Evolutionary conservation across 2,797 vertebrate species (phyloP), one percentile per base, ranked within the genome.

Genomic region (Crocidura indochinensis): DNA sequence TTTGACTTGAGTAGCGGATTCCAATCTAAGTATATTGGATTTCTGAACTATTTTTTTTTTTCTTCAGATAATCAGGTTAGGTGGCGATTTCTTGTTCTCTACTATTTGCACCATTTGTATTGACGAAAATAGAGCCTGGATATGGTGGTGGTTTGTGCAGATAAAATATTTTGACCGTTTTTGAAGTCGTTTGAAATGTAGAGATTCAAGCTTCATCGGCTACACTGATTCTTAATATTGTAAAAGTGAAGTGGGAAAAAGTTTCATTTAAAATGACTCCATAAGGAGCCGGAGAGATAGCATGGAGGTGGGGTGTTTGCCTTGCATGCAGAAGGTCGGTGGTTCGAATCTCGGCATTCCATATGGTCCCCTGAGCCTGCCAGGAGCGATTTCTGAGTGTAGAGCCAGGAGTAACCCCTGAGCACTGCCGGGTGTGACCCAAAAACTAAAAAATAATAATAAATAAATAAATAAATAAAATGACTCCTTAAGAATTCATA

Each of bases 131-230:
- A 44, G n/a, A 44, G 24, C 44, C 49, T 80, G 49, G 49, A 51
- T 60, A 51, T 64, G 86, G 51, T 88, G 47, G 71, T 91, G 77
- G 14, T 89, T 26, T 90, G 46, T 72, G 64, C 29, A 77, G 26
- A 90, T 81, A 27, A 93, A 88, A 84, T 88, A 91, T 49, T 84
- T 91, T 69, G 26, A 87, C 67, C 67, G 65, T 73, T 94, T 92
- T 90, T 91, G 67, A 94, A 87, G 53, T 29, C 7, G 24, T 73
- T 94, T 92, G 51, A 85, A 72, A 47, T 84, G 7, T 38, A 69
- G 26, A 83, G 20, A 8, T 89, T 17, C 64, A 88, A 24, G 84
- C 15, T 92, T 90, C 27, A 81, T 65, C 10, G 51, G 53, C 31
- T 75, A 20, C 67, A 27, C 49, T 91, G 44, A 76, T 81, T 89